Percentiles rank a stretch among this genome's conserved stretches.
phyloP scores from a whole-genome alignment of 2,113 vertebrate species.

The Noturus placidus region DNA sequence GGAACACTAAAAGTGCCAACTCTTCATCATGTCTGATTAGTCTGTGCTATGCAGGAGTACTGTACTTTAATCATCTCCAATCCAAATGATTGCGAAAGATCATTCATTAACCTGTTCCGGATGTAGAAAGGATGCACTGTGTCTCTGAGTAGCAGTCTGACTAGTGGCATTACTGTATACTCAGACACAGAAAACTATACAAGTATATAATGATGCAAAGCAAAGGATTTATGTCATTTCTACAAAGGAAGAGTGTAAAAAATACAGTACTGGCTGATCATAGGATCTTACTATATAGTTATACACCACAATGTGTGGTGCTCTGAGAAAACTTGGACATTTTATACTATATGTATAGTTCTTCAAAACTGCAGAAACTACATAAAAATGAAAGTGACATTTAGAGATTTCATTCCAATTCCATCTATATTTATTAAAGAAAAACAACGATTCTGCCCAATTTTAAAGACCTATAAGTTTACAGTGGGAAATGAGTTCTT shows the following conservation, averaged over 20 bases:
- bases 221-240: neutral
- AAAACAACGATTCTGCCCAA: neutral
- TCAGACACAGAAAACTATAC: neutral
- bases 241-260: neutral
- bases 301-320: neutral
- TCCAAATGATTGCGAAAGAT: neutral
- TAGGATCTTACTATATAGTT: neutral
- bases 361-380: neutral
- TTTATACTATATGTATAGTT: neutral
- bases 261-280: neutral
- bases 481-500: neutral
- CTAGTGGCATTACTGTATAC: no score
- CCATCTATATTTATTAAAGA: neutral
- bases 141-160: neutral
- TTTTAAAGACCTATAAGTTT: neutral
- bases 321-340: neutral
- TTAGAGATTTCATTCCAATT: neutral
- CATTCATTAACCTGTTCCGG: neutral
- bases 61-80: constrained; percentile 13
- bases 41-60: neutral
- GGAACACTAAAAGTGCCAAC: constrained; percentile 27
- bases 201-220: neutral
- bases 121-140: neutral
- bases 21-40: constrained; percentile 28
- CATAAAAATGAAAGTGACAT: neutral